Evolutionary conservation across 2,797 vertebrate genomes (phyloP), one percentile per base, ranked within the genome.

Genomic region (Pteropus rufus): DNA sequence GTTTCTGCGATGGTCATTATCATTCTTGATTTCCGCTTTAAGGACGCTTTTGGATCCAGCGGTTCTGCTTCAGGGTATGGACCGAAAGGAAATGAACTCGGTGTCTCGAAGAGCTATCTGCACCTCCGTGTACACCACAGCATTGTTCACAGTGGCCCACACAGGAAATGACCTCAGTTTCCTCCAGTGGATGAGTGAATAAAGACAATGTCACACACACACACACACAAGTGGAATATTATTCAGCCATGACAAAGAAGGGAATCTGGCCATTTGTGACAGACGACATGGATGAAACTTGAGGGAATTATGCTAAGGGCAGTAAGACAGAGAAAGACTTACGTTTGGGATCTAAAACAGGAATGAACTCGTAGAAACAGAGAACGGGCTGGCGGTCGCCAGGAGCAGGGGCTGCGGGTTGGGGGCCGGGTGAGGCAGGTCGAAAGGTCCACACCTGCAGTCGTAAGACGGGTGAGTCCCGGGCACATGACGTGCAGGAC

Each of bases 51-150:
- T 80, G 34, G 23, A 54, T 26, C 15, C 29, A 14, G 10, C 15
- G 10, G 26, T 21, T 64, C 60, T 46, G 41, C 70, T n/a, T 44
- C 29, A 26, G 21, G 4, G 16, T 24, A 10, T 41, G 36, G 21
- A 36, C 36, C 36, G 36, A 36, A 36, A 36, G 36, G 36, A 54
- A 84, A 52, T 15, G 31, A 26, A 26, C 39, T 41, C 69, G 23
- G n/a, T n/a, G 15, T 18, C 1, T 19, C 4, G 36, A 36, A 21
- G 44, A 34, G 58, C 5, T 4, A 16, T 10, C 46, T 19, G 21
- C 21, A 31, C 34, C 58, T 41, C 14, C 7, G 1, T 7, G 56
- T 15, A 15, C 39, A 8, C 0, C 1, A 39, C 18, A 0, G 24
- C 44, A 12, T 52, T 10, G 4, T 14, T 36, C 67, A 52, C 29